Base-by-base conservation (phyloP, 2,797 vertebrate species). In the Sebastes hubbsi region DNA sequence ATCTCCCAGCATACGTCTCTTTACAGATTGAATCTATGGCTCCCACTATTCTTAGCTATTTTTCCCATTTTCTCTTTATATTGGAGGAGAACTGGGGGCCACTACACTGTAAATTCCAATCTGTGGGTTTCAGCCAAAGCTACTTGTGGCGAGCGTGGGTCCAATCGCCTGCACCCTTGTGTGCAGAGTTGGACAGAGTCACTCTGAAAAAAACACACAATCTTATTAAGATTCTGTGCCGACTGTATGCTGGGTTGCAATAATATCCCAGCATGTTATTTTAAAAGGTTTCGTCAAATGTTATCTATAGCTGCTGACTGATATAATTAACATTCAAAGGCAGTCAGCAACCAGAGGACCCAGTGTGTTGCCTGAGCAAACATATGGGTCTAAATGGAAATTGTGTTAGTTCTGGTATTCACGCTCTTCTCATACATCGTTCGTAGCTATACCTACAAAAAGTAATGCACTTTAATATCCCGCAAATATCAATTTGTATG, bases 41-140 rank as follows among this genome's bases (percentile, higher is more conserved):
- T 81, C 84, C 74, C 66, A 38, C 87, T 80, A 83, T 88, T 89
- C 80, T 81, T 66, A 67, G 83, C 81, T 22, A 5, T 84, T 84
- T 84, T 29, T 83, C 72, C 78, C 84, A 74, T 84, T 88, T 84
- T 84, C 20, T 12, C 67, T 70, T 75, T 4, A 20, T 56, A 78
- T 72, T 11, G 74, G 55, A 76, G 61, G 70, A 86, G 74, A 77
- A 84, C 84, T 79, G 77, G 80, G 81, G 76, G 69, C 78, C 76
- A 81, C 90, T 87, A 84, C 42, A 22, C 36, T 60, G 80, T 87
- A 62, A 88, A 84, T 88, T 90, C 80, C 84, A 82, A 76, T 76
- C 80, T 12, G 76, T 87, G 89, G 88, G 83, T 85, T 88, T 87
- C 75, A 84, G 81, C 83, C 72, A 83, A 87, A 90, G 90, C 81